phyloP scores from a whole-genome alignment of 1,140 invertebrate genomes.

The Chironomus tepperi region DNA sequence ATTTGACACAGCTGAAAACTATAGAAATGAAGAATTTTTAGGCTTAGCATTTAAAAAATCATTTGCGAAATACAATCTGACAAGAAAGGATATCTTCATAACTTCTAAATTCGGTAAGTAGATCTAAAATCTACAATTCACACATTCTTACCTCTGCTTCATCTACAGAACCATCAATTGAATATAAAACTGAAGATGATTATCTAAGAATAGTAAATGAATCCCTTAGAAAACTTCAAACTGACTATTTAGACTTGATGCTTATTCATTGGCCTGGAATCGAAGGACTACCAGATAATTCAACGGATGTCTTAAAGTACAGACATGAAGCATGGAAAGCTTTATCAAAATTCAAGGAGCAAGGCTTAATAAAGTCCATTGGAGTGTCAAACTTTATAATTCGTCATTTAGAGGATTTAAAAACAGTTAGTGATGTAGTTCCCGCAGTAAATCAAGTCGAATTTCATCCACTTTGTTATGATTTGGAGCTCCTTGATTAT shows the following conservation, averaged over 20 bases:
- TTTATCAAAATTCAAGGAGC: neutral
- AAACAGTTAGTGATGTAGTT: neutral
- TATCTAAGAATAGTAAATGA: neutral
- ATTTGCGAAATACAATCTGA: constrained; percentile 38
- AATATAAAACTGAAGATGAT: constrained; percentile 4
- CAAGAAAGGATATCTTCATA: constrained; percentile 48
- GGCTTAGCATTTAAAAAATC: constrained; percentile 42
- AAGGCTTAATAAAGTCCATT: neutral
- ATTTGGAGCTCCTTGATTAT: constrained; percentile 41
- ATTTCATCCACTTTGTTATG: constrained; percentile 48
- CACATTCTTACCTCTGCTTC: neutral
- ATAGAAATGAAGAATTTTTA: constrained; percentile 49
- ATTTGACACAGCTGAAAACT: constrained; percentile 48
- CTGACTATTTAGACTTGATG: neutral
- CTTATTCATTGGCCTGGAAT: neutral
- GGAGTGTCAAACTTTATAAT: neutral
- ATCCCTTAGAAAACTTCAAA: neutral
- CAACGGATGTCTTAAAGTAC: neutral
- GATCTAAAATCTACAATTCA: neutral
- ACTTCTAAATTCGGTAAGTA: constrained; percentile 43
- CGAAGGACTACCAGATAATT: neutral
- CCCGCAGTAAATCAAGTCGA: constrained; percentile 46
- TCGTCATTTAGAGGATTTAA: neutral
- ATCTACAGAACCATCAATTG: neutral
- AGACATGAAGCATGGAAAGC: constrained; percentile 5